Base-by-base conservation (phyloP, 35 echinoderm and acorn worm genomes). In the Heliocidaris erythrogramma region DNA sequence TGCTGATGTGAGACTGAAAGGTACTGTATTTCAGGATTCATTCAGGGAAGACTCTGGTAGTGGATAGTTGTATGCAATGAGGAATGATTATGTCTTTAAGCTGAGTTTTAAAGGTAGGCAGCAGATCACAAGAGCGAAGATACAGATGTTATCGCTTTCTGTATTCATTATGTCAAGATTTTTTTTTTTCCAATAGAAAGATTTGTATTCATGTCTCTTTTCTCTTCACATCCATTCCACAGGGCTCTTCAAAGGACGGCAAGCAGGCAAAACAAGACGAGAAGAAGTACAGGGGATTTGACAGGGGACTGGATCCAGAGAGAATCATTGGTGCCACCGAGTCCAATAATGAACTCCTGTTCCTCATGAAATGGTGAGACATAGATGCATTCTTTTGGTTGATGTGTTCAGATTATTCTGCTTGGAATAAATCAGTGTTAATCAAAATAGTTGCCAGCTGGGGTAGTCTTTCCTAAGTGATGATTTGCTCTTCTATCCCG, bases 271-370 rank as follows among this genome's bases (percentile, higher is more conserved):
- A 92, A 24, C 89, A 60, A 53, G 92, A 96, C 16, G 95, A 95
- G 60, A 96, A 94, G 18, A 96, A 98, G 86, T 95, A 95, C 86
- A 92, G 94, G 32, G 98, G 98, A 48, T 99, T 99, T 94, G 98
- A 97, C 27, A 97, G 98, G 78, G 95, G 96, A 5, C 93, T 99
- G 95, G 95, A 95, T 31, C 96, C 98, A 93, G 97, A 99, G 48
- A 97, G 97, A 92, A 99, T 99, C 48, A 97, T 99, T 88, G 98
- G 97, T 78, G 98, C 98, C 93, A 99, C 98, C 92, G 98, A 99
- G 49, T 96, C 95, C 56, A 96, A 99, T 90, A 95, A 95, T 31
- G 98, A 99, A 60, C 95, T 99, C 21, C 49, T 99, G 21, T 97
- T 99, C 85, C 95, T 99, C 31, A 99, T 99, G 98, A 99, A 99